Percentiles rank a stretch among this genome's conserved stretches.
phyloP scores from a whole-genome alignment of 2,113 vertebrate genomes.

The Osmerus mordax region DNA sequence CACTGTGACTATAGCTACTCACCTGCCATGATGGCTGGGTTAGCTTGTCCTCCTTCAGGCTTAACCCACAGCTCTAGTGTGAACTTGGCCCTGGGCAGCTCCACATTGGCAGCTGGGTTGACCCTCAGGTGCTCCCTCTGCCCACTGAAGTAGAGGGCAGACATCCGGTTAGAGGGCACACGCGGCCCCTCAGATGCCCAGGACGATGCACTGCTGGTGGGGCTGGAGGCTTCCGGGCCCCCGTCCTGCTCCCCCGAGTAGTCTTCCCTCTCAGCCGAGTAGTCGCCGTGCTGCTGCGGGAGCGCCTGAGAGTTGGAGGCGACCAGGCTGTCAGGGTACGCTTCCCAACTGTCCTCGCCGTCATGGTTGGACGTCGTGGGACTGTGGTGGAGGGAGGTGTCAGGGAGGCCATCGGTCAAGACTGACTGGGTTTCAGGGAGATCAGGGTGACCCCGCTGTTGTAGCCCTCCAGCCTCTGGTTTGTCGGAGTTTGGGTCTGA shows the following conservation, averaged over 20 bases:
- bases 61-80: slow-evolving; percentile 90
- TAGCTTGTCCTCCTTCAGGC: slow-evolving; percentile 89
- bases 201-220: slow-evolving; percentile 17
- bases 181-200: slow-evolving; percentile 50
- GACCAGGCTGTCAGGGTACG: slow-evolving; percentile 20
- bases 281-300: slow-evolving; percentile 24
- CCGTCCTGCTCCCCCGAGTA: slow-evolving; percentile 63
- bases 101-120: slow-evolving; percentile 68
- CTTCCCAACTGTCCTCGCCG: slow-evolving; percentile 32
- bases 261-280: slow-evolving; percentile 40
- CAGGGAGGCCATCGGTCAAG: slow-evolving; percentile 8
- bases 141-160: slow-evolving; percentile 83
- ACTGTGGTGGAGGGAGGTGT: background rate
- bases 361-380: background rate
- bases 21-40: slow-evolving; percentile 91
- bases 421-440: background rate
- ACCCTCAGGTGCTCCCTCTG: slow-evolving; percentile 77
- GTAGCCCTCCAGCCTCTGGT: background rate
- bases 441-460: too few species aligned
- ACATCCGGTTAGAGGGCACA: slow-evolving; percentile 65
- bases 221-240: slow-evolving; percentile 19
- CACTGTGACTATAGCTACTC: slow-evolving; percentile 44
- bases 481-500: slow-evolving; percentile 6
- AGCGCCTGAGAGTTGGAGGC: slow-evolving; percentile 27
- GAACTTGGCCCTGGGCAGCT: slow-evolving; percentile 80